A percentile compares a stretch with the other conserved stretches of the same genome.
Conservation (phyloP, 2,797 vertebrate species). For the Sarcoramphus papa region DNA sequence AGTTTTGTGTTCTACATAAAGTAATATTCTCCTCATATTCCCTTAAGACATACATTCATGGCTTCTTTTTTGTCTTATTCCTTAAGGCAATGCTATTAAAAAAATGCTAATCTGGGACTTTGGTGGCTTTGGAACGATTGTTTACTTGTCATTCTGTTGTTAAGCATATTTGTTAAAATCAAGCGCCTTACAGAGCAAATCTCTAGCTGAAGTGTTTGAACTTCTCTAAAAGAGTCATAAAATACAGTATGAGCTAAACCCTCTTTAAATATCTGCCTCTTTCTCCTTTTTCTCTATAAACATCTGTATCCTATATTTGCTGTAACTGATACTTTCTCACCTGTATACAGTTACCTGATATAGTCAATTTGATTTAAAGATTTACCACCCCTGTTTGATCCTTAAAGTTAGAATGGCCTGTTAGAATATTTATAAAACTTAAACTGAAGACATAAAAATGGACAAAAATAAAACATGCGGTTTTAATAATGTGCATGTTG, state of each 20-base stretch:
- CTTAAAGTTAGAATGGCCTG: constrained; percentile 10
- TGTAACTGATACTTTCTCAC: constrained; percentile 44
- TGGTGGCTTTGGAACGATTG: background rate
- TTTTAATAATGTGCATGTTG: constrained; percentile 21
- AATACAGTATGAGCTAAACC: background rate
- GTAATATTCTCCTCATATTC: background rate
- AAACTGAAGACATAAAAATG: constrained; percentile 35
- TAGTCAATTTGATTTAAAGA: constrained; percentile 29
- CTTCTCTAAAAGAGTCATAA: background rate
- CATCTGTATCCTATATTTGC: constrained; percentile 18
- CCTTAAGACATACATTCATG: background rate
- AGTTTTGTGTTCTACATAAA: background rate
- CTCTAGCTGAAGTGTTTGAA: background rate
- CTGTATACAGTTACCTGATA: background rate
- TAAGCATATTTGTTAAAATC: background rate
- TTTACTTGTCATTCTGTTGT: background rate
- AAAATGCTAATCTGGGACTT: background rate
- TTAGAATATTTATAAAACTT: constrained; percentile 42
- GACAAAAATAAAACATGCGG: background rate
- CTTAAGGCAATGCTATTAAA: background rate
- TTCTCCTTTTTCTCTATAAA: constrained; percentile 3
- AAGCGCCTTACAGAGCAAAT: background rate
- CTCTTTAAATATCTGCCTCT: background rate
- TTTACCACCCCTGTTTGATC: constrained; percentile 10
- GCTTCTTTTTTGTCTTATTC: background rate